Evolutionary conservation across 2,113 vertebrate genomes (phyloP).

Genomic region (Chaetops frenatus): DNA sequence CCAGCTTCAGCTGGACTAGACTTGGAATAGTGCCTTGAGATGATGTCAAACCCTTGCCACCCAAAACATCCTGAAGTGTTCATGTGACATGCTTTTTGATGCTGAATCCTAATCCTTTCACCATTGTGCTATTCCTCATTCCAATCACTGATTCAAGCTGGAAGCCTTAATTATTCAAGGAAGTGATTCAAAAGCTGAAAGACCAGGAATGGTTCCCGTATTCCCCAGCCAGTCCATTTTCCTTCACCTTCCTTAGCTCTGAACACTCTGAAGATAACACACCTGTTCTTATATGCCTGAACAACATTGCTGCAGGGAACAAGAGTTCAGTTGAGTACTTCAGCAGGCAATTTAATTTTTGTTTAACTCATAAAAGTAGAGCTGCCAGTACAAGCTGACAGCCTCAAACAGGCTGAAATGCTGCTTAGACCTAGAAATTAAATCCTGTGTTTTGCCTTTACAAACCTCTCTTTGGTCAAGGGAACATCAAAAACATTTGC

Average conservation of each 20-base stretch:
- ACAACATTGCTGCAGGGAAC: background rate
- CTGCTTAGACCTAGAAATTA: background rate
- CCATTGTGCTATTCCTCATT: background rate
- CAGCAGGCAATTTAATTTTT: background rate
- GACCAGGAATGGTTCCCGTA: background rate
- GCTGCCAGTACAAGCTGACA: background rate
- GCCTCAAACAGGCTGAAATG: background rate
- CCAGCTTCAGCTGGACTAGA: background rate
- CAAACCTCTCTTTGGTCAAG: background rate
- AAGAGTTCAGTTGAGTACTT: background rate
- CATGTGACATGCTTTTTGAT: background rate
- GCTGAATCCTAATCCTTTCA: background rate
- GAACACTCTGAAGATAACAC: background rate
- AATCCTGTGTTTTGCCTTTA: background rate
- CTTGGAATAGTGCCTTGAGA: background rate
- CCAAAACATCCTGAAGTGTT: background rate
- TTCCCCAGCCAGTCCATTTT: background rate
- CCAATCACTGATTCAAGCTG: background rate
- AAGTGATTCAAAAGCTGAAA: background rate
- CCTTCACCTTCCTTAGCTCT: background rate
- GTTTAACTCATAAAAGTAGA: background rate
- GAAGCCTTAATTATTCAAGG: background rate
- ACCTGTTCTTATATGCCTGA: background rate
- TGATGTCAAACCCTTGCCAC: background rate
- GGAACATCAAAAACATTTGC: background rate